A percentile compares a stretch with the other conserved stretches of the same genome.
phyloP scores from a whole-genome alignment of 2,888 invertebrate genomes.

The Silvanus unidentatus region DNA sequence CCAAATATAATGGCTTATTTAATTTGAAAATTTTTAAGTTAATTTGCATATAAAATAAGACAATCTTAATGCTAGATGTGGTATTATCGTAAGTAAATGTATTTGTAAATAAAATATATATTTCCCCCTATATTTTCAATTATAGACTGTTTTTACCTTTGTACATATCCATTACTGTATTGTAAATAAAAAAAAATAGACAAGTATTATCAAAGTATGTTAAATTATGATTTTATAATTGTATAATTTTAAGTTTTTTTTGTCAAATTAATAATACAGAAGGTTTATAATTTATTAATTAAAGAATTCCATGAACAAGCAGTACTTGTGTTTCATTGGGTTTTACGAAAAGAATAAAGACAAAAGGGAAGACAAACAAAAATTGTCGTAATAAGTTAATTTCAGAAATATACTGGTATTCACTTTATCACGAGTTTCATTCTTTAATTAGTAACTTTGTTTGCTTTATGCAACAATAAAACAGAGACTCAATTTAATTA shows the following conservation, averaged over 20 bases:
- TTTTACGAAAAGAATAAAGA: too few relatives aligned
- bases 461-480: too few relatives aligned
- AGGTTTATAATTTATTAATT: conserved; percentile 4
- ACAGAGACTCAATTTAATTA: conserved; percentile 7
- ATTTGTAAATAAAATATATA: conserved; percentile 25
- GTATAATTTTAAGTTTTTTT: neutral
- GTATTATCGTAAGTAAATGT: conserved; percentile 25
- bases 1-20: conserved; percentile 33
- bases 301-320: conserved; percentile 9
- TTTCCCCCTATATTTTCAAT: conserved; percentile 29
- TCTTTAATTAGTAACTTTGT: too few relatives aligned
- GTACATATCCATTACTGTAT: conserved; percentile 33
- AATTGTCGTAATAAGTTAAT: too few relatives aligned
- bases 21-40: conserved; percentile 12
- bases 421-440: too few relatives aligned
- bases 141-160: conserved; percentile 36
- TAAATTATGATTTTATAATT: conserved; percentile 1
- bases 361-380: too few relatives aligned
- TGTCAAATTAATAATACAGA: neutral
- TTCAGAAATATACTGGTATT: too few relatives aligned
- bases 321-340: too few relatives aligned
- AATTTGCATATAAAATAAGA: conserved; percentile 28
- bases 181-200: conserved; percentile 36
- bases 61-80: conserved; percentile 35
- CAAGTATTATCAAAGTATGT: conserved; percentile 8